Evolutionary conservation across 35 echinoderm and acorn worm species (phyloP).

Genomic region (Heliocidaris erythrogramma): DNA sequence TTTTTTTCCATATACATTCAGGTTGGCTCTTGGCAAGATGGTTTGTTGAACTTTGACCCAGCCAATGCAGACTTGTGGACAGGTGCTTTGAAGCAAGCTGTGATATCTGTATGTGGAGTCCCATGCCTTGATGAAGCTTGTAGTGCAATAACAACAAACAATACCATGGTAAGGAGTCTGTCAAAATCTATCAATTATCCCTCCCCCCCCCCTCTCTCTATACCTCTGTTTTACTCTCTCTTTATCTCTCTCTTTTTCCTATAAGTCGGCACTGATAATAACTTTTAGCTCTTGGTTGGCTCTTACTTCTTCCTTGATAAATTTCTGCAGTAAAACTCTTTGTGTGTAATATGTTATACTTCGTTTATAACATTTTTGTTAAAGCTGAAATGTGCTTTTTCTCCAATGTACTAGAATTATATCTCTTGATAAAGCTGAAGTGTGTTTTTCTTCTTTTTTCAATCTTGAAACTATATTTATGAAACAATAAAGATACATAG

Average conservation of each 20-base stretch:
- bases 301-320: no score
- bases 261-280: no score
- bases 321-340: no score
- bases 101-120: slow-evolving; percentile 49
- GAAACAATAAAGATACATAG: no score
- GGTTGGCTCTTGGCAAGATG: slow-evolving; percentile 46
- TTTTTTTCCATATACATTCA: background rate
- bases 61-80: background rate
- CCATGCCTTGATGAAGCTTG: slow-evolving; percentile 61
- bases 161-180: background rate
- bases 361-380: no score
- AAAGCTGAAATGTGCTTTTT: no score
- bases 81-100: background rate
- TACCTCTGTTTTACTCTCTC: background rate
- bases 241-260: background rate
- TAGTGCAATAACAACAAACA: background rate
- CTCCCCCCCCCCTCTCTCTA: background rate
- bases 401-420: no score
- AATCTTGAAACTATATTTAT: no score
- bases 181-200: background rate
- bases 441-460: no score
- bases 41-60: background rate
- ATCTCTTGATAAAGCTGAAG: no score
- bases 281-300: no score
- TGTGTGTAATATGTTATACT: no score